Evolutionary conservation across 2,797 vertebrate genomes (phyloP), one percentile per base, ranked within the genome.

Genomic region (Tragelaphus eurycerus): DNA sequence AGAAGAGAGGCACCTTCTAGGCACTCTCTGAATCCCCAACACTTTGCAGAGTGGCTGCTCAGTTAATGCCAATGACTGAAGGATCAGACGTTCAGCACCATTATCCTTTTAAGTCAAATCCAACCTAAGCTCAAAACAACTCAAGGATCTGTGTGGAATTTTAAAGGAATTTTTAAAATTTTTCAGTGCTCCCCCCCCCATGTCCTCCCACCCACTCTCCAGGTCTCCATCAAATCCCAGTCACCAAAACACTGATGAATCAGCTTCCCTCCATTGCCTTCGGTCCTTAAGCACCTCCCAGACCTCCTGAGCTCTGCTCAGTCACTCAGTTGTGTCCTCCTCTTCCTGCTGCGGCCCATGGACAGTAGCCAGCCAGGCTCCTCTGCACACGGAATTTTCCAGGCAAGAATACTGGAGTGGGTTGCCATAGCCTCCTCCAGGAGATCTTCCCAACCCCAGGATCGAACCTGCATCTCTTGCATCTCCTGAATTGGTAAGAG

Each of bases 261-360:
- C 93, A 96, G 93, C 96, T 96, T 96, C 60, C 83, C 86, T 89
- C 96, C 92, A 78, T 54, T 31, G 0, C 50, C 86, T 50, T 94
- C 84, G 92, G 96, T 74, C 97, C 97, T 94, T 78, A 4, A 93
- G 97, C 97, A 94, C 74, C 97, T 97, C 97, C 94, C 1, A 46
- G 79, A 96, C 90, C 95, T 43, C 38, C 23, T 74, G 71, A 71
- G 19, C 34, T 74, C 23, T 43, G 71, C 71, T 25, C 38, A 7
- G 3, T 74, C 38, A 25, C 71, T 74, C 34, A 43, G 67, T 25
- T 2, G 11, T 25, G 21, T 43, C 67, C 6, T 0, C 7, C 38
- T 74, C 23, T 74, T 34, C 11, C 13, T 6, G 3, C 1, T 43
- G 43, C 6, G 71, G 23, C 12, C 38, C 12, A 14, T 15, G 38